Evolutionary conservation across 2,113 vertebrate species (phyloP).

Genomic region (Acanthochromis polyacanthus): DNA sequence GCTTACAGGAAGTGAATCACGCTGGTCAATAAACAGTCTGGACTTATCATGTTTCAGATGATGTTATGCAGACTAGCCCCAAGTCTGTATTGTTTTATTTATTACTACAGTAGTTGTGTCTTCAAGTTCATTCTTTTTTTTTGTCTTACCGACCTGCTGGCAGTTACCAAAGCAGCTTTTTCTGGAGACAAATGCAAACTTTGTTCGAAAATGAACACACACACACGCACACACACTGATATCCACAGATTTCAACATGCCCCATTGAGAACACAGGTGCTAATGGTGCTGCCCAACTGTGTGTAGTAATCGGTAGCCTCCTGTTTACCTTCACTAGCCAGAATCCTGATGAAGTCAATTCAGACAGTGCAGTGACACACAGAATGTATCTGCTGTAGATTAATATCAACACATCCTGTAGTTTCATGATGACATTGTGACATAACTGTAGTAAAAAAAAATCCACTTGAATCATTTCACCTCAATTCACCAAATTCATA

Average conservation of each 20-base stretch:
- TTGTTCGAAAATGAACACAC: neutral
- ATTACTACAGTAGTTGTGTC: constrained; percentile 15
- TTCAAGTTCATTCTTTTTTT: neutral
- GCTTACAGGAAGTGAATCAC: constrained; percentile 66
- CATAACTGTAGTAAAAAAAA: neutral
- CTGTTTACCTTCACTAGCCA: constrained; percentile 54
- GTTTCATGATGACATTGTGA: neutral
- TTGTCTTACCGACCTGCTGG: neutral
- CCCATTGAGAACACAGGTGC: constrained; percentile 54
- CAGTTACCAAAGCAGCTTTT: constrained; percentile 1
- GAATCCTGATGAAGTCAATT: constrained; percentile 53
- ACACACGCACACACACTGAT: neutral
- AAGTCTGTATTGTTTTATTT: constrained; percentile 28
- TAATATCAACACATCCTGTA: neutral
- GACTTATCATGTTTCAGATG: constrained; percentile 60
- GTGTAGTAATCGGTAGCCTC: constrained; percentile 51
- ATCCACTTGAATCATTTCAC: neutral
- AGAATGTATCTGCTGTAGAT: constrained; percentile 11
- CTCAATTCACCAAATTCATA: too few species aligned
- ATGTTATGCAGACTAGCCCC: constrained; percentile 16
- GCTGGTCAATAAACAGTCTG: constrained; percentile 44
- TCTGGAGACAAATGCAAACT: neutral
- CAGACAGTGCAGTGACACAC: constrained; percentile 31
- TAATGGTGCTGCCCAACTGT: constrained; percentile 48
- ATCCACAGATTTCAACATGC: neutral